Conservation (phyloP, 2,797 vertebrate genomes). For the Pelodytes ibericus region DNA sequence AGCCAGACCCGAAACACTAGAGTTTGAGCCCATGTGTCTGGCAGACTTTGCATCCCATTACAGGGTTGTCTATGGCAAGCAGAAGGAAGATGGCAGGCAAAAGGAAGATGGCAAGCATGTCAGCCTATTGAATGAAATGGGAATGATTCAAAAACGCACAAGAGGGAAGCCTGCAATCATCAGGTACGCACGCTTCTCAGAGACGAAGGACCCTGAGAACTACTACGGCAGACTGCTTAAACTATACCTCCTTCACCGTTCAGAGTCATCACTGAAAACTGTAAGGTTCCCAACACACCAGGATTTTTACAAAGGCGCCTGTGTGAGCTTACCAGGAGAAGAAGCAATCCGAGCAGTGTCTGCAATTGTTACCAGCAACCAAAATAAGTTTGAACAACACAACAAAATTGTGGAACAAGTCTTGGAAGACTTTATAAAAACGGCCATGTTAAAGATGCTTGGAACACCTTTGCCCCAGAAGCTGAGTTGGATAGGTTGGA, state of each 20-base stretch:
- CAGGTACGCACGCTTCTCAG: no score
- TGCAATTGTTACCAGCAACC: background rate
- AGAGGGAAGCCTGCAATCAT: no score
- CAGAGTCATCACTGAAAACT: constrained; percentile 9
- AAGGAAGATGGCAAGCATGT: background rate
- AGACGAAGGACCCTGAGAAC: background rate
- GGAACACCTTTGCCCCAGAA: background rate
- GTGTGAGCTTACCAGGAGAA: constrained; percentile 5
- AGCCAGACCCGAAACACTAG: background rate
- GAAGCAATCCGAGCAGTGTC: background rate
- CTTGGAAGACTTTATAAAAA: background rate
- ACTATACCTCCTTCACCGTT: no score
- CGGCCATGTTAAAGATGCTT: constrained; percentile 2
- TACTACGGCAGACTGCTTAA: background rate
- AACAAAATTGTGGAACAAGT: background rate
- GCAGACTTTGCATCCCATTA: background rate
- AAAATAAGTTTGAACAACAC: background rate
- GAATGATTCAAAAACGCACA: constrained; percentile 3
- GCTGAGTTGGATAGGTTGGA: background rate
- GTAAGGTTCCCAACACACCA: constrained; percentile 3
- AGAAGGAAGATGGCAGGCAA: background rate
- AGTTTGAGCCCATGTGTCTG: constrained; percentile 4
- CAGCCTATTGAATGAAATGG: constrained; percentile 6
- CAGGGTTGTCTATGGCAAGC: background rate
- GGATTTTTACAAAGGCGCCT: constrained; percentile 7